phyloP scores from a whole-genome alignment of 2,888 invertebrate genomes.

The Spilosoma lubricipeda region DNA sequence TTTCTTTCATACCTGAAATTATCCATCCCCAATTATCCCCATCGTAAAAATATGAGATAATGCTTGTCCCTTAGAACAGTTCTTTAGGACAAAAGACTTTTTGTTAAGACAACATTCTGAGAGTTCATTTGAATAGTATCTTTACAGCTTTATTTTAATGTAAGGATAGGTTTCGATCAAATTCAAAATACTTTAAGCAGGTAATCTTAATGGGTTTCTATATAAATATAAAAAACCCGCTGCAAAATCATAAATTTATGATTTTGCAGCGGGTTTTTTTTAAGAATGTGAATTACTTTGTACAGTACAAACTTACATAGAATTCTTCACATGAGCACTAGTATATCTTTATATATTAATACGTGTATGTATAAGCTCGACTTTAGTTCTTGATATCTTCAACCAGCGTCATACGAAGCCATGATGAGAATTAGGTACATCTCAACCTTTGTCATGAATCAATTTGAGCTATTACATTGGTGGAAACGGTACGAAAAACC shows the following conservation, averaged over 20 bases:
- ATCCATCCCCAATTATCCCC: too few species aligned
- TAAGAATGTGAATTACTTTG: too few species aligned
- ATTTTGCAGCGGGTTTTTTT: too few species aligned
- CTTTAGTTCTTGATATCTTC: too few species aligned
- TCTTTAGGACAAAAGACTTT: background rate
- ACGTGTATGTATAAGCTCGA: background rate
- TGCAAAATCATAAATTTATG: too few species aligned
- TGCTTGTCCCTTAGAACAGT: too few species aligned
- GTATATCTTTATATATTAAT: too few species aligned
- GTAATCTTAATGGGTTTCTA: background rate
- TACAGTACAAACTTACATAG: too few species aligned
- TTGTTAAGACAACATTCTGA: background rate
- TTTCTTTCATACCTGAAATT: too few species aligned
- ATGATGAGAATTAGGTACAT: background rate
- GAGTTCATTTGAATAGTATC: background rate
- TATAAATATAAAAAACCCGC: too few species aligned
- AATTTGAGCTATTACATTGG: background rate
- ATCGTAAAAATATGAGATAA: too few species aligned
- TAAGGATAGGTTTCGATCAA: background rate
- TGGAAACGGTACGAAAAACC: background rate
- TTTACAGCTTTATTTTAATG: background rate
- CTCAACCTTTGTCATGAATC: background rate
- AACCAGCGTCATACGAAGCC: background rate
- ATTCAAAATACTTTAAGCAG: background rate
- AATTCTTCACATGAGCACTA: too few species aligned